Evolutionary conservation across 2,113 vertebrate species (phyloP), one percentile per base, ranked within the genome.

Genomic region (Otocyon megalotis): DNA sequence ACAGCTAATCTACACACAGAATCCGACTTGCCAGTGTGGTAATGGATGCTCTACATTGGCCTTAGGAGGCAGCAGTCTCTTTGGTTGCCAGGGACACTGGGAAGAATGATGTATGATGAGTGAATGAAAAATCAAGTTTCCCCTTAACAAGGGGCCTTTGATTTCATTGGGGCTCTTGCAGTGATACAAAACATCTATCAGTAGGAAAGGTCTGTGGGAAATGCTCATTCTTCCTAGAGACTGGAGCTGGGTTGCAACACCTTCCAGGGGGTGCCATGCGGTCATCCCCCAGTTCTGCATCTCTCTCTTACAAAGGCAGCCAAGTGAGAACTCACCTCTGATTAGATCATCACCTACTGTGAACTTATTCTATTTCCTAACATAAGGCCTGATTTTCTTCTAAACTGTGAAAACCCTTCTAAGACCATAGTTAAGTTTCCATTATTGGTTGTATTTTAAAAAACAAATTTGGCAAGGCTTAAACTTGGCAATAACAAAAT

Each of bases 391-490:
- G 58, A 54, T 80, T 90, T 79, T 81, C 88, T 93, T 94, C 56
- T 93, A 93, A 92, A 77, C n/a, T 76, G 15, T 58, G 53, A 79
- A 95, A 95, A 87, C 54, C 24, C 50, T 81, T 84, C 43, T 90
- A 84, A 93, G 81, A 87, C 65, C 94, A 93, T 8, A 95, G 37
- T 91, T 84, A 93, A 96, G 77, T 97, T 93, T 74, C 62, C 43
- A 65, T 48, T 96, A 93, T 54, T 96, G 85, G 86, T 96, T 95
- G 12, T 96, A n/a, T 90, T 96, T 98, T 96, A 88, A 81, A 83
- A 97, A 96, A 98, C 37, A 97, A 98, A 92, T 30, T 96, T 90
- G 86, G 13, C 94, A 91, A 95, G 79, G 72, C 84, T 97, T 96
- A 91, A 95, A 88, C 20, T 93, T 96, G 54, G 67, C 48, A 97